Base-by-base conservation (phyloP, 2,113 vertebrate genomes). In the Columba janthina region DNA sequence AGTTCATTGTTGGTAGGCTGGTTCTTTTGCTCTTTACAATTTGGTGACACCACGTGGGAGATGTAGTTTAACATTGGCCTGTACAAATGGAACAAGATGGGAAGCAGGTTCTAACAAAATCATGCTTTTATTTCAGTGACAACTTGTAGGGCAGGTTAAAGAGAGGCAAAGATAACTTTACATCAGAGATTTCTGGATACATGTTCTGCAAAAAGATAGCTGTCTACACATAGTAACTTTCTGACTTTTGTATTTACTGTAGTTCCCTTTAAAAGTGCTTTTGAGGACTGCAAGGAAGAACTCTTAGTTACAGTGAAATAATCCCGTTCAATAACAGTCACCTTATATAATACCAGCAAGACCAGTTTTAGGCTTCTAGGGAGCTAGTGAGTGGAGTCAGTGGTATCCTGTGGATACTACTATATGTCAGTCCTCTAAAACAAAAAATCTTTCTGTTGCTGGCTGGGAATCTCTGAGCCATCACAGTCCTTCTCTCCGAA, bases 341-440 rank as follows among this genome's bases (percentile, higher is more conserved):
- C 58, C 89, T 77, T 61, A 75, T 36, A 65, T 25, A 72, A 20
- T 70, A 84, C 34, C 44, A 64, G 72, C 57, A 92, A 75, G 85
- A 62, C 62, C 90, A 58, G 77, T 56, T 69, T 87, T 85, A 91
- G 82, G 42, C 91, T 94, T 89, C 81, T 66, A 82, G 91, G 77
- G 82, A 96, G 48, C 61, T 66, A 38, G 36, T 65, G 72, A 91
- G 73, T 38, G 71, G 84, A 95, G 64, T 80, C 72, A 65, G 60
- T 77, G 32, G 21, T 71, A 93, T 95, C 85, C 89, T 84, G 51
- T 70, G 58, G 34, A 50, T 34, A 21, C 32, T 58, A 29, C 25
- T 26, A 3, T 48, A 56, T 66, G 77, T 88, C 80, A 94, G 0
- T 36, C 12, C 53, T 85, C 90, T 40, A 40, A 14, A 38, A 88